Percentiles rank a stretch among this genome's conserved stretches.
These are phyloP conservation scores for Reticulitermes speratus DNA, from an alignment of 1,140 invertebrate species.

Conservation along the genomic window DNA sequence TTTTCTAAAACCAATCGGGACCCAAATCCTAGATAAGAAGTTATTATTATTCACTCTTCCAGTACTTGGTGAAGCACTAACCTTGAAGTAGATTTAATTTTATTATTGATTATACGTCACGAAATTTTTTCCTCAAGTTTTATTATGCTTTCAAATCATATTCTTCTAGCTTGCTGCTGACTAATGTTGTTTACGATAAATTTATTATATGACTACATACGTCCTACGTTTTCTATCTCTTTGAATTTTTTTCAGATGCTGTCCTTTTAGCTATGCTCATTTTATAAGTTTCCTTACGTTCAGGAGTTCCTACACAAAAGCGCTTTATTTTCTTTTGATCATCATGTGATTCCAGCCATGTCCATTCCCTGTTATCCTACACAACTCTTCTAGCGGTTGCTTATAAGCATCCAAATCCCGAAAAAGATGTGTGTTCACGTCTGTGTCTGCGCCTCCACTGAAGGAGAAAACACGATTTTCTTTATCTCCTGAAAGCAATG, in stretches of 20 bases:
- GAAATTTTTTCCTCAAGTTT: background rate
- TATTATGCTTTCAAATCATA: background rate
- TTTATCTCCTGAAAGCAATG: background rate
- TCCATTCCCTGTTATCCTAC: background rate
- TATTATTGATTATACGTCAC: background rate
- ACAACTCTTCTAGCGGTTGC: background rate
- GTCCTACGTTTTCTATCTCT: background rate
- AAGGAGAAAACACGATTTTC: conserved; percentile 1
- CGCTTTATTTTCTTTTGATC: background rate
- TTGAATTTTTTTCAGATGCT: background rate
- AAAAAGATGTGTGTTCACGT: background rate
- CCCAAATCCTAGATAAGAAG: too few species aligned
- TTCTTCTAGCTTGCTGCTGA: background rate
- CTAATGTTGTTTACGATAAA: background rate
- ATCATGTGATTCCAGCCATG: background rate
- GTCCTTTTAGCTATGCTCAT: background rate
- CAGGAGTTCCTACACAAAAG: background rate
- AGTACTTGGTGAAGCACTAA: too few species aligned
- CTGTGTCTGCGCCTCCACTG: background rate
- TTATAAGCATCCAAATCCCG: background rate
- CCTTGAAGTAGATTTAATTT: background rate
- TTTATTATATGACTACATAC: background rate
- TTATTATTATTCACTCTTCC: too few species aligned
- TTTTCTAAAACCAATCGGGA: too few species aligned
- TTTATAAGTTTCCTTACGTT: background rate